Evolutionary conservation across 2,888 invertebrate species (phyloP).

Genomic region (Drosophila incognita): DNA sequence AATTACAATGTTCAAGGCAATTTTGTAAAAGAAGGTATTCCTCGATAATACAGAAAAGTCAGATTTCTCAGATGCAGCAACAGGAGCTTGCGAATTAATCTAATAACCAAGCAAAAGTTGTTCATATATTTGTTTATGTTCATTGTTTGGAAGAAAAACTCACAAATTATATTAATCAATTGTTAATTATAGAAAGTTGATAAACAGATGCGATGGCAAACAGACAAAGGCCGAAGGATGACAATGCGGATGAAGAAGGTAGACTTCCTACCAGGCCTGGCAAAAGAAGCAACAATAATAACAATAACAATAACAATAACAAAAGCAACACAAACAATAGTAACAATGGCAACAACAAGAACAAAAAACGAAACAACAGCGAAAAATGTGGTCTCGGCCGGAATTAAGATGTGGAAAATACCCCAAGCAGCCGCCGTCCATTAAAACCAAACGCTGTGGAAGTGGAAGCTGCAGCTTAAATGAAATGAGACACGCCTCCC

Average conservation of each 20-base stretch:
- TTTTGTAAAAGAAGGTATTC: background rate
- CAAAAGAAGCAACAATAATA: conserved; percentile 31
- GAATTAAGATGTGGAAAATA: conserved; percentile 81
- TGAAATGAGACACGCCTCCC: conserved; percentile 36
- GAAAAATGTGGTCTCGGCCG: conserved; percentile 69
- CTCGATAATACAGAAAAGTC: too few species aligned
- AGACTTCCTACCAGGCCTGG: conserved; percentile 27
- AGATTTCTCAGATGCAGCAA: background rate
- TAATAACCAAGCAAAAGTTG: conserved; percentile 4
- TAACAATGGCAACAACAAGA: conserved; percentile 13
- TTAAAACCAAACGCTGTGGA: conserved; percentile 79
- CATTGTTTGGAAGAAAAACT: background rate
- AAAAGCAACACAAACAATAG: conserved; percentile 29
- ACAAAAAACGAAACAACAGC: conserved; percentile 43
- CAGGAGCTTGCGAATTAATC: background rate
- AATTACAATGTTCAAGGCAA: background rate
- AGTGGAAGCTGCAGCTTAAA: conserved; percentile 51
- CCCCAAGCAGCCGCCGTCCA: conserved; percentile 66
- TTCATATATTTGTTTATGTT: conserved; percentile 20
- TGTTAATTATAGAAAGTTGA: conserved; percentile 37
- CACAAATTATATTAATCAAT: conserved; percentile 25
- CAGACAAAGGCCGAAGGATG: conserved; percentile 6
- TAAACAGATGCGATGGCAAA: background rate
- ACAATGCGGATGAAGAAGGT: conserved; percentile 1
- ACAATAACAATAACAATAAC: conserved; percentile 19